Base-by-base conservation (phyloP, 2,888 invertebrate genomes). In the Lycocerus yunnanus region DNA sequence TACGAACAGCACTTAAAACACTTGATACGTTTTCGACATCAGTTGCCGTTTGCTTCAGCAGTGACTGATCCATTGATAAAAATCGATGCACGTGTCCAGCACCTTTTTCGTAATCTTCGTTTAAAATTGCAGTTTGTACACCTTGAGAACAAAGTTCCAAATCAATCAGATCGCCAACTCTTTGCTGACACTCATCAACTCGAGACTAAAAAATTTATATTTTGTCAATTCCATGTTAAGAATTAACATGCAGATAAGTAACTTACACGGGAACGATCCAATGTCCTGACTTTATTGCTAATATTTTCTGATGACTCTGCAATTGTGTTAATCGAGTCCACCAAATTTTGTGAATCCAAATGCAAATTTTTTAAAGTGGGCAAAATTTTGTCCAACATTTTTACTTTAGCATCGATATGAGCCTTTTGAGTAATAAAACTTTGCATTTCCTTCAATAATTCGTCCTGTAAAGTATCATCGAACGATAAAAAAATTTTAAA, bases 21-120 rank as follows among this genome's bases (percentile, higher is more conserved):
- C 91, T 91, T n/a, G 91, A 90, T 21, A 92, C 91, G 88, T 90
- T 90, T 80, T 90, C 92, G 82, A 96, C 89, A 89, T 97, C 91
- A 80, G 92, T 91, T 0, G 94, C 94, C 5, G 94, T 94, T 84
- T 93, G 91, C 82, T 93, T 91, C 8, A 96, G 84, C 11, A 95
- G 88, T 77, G 92, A 92, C 83, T 97, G 96, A 88, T 98, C 98
- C 93, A 98, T 96, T 70, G 94, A 93, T 60, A 98, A 89, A 87
- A 97, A 98, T 61, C 99, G 91, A 81, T 98, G 96, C 65, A 99
- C 95, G 84, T 98, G 98, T 0, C 93, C 96, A 11, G 99, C 98
- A 71, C 98, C 97, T 88, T 95, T 94, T 87, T 99, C 99, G 88
- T 95, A 99, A 86, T 99, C 97, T 87, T 98, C 97, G 81, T 96